Evolutionary conservation across 92 coral and sea anemone species (phyloP), one percentile per base, ranked within the genome.

Genomic region (Epizoanthus rinbou): DNA sequence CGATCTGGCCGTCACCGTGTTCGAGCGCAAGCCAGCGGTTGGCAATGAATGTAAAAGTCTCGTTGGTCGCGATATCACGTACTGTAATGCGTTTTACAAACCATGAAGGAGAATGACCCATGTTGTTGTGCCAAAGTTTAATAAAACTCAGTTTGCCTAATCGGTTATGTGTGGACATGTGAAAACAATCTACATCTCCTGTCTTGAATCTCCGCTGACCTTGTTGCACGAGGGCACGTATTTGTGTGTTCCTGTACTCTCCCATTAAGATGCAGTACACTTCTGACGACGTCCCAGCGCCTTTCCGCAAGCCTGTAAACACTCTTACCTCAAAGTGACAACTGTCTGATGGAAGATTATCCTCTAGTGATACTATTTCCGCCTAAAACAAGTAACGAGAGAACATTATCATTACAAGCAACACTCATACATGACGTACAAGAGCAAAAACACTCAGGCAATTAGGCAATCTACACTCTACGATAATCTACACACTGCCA

Each of bases 11-110:
- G 39, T 86, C 89, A 64, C 78, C 85, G 15, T 57, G 45, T 39
- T 86, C 85, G 52, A 79, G 33, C 15, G 85, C 89, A 11, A 86
- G 80, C 89, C 89, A 86, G 28, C 84, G 85, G 39, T 86, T 63
- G 25, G 84, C 76, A 11, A 86, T 11, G 57, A 86, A 86, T 31
- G 25, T 35, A 18, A 39, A 79, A 8, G 64, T 50, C 31, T 35
- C 7, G 4, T 84, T 79, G 18, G 18, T 56, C 5, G 8, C 58
- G 19, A 86, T 84, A 43, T 85, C 89, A 21, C 72, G 75, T 15
- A 86, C 67, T 14, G 24, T 22, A 79, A 86, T 70, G 59, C 57
- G 68, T 21, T 69, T 21, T 50, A 86, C 79, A 43, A 60, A 79
- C 89, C 89, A 86, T 5, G 84, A 69, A 18, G 89, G 89, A 18